Percentiles rank a stretch among this genome's conserved stretches.
These are phyloP conservation scores for Clarias platycephalus DNA, from an alignment of 2,797 vertebrate genomes.

Conservation along the genomic window DNA sequence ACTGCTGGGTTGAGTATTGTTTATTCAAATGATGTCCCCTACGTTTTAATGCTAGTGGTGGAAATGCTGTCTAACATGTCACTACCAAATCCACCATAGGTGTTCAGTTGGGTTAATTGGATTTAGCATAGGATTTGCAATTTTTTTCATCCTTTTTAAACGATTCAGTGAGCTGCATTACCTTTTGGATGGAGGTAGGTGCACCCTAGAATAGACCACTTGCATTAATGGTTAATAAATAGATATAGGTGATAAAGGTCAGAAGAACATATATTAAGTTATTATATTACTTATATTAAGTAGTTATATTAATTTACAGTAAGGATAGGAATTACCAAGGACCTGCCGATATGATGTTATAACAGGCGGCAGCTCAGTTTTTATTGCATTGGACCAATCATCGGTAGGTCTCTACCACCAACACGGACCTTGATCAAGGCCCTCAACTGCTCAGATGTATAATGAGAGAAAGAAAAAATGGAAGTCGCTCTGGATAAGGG, in stretches of 20 bases:
- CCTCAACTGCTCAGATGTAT: too few relatives aligned
- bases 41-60: neutral
- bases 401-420: too few relatives aligned
- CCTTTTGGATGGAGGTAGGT: neutral
- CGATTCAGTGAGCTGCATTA: neutral
- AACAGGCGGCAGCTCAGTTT: too few relatives aligned
- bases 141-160: neutral
- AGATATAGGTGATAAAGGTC: neutral
- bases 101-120: neutral
- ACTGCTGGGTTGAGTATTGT: neutral
- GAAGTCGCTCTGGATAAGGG: too few relatives aligned
- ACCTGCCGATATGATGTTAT: too few relatives aligned
- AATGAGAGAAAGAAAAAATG: too few relatives aligned
- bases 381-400: too few relatives aligned
- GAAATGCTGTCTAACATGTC: neutral
- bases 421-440: too few relatives aligned
- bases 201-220: neutral
- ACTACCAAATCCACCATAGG: neutral
- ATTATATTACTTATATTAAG: too few relatives aligned
- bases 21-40: neutral
- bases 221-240: neutral
- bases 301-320: too few relatives aligned
- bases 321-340: too few relatives aligned
- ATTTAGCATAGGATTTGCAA: neutral
- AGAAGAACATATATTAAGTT: neutral